Evolutionary conservation across 2,797 vertebrate species (phyloP).

Genomic region (Notolepis coatsorum): DNA sequence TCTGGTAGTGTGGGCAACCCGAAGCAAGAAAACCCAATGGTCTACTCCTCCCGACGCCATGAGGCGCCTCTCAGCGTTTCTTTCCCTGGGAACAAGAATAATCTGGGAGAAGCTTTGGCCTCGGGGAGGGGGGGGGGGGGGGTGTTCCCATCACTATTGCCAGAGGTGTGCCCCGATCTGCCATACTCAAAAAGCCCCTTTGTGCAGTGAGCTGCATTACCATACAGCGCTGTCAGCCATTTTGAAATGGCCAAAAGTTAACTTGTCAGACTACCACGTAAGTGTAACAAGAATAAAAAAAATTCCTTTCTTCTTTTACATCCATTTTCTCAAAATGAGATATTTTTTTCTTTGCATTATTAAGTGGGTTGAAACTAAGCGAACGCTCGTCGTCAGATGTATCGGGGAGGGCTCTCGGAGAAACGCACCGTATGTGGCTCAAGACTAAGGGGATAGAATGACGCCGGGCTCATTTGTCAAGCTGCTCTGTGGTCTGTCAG

Average conservation of each 20-base stretch:
- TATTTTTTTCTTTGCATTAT: background rate
- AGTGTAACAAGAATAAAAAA: background rate
- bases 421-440: slow-evolving; percentile 24
- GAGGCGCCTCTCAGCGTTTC: slow-evolving; percentile 53
- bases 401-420: slow-evolving; percentile 47
- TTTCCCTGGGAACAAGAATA: slow-evolving; percentile 50
- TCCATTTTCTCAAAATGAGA: slow-evolving; percentile 26
- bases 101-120: slow-evolving; percentile 51
- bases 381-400: slow-evolving; percentile 44
- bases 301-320: background rate
- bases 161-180: slow-evolving; percentile 49
- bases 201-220: slow-evolving; percentile 11
- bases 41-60: slow-evolving; percentile 22
- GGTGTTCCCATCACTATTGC: slow-evolving; percentile 60
- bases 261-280: slow-evolving; percentile 18
- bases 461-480: slow-evolving; percentile 1
- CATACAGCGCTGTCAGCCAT: slow-evolving; percentile 40
- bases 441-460: slow-evolving; percentile 13
- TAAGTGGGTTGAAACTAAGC: slow-evolving; percentile 25
- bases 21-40: slow-evolving; percentile 17
- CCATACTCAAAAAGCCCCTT: slow-evolving; percentile 32
- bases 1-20: slow-evolving; percentile 5
- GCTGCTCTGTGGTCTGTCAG: background rate
- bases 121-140: slow-evolving; percentile 51
- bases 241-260: slow-evolving; percentile 36